Conservation (phyloP, 2,113 vertebrate species). For the Phyllopteryx taeniolatus region DNA sequence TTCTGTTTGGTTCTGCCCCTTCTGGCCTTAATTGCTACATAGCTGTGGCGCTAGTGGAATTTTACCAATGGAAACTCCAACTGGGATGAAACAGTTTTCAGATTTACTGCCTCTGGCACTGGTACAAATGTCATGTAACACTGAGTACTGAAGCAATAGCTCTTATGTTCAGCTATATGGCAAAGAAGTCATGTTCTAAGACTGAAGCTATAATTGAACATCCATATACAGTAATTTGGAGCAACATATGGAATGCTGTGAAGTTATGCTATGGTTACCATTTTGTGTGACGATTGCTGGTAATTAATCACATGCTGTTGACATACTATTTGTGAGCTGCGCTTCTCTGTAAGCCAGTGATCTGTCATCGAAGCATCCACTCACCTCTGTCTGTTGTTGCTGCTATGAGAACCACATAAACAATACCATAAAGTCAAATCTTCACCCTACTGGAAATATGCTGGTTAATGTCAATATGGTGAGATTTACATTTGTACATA, state of each 20-base stretch:
- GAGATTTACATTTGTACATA: background rate
- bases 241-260: constrained; percentile 5
- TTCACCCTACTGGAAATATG: background rate
- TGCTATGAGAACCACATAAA: background rate
- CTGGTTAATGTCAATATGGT: background rate
- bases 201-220: background rate
- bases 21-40: constrained; percentile 6
- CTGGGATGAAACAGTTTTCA: constrained; percentile 9
- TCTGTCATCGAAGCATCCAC: background rate
- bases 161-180: background rate
- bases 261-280: background rate
- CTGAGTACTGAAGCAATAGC: background rate
- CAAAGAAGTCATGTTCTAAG: constrained; percentile 8
- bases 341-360: background rate
- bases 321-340: background rate
- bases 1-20: background rate
- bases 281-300: background rate
- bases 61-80: constrained; percentile 11
- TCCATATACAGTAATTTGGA: constrained; percentile 2
- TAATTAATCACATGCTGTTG: background rate
- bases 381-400: background rate
- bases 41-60: background rate
- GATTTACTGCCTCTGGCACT: constrained; percentile 6
- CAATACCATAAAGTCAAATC: background rate
- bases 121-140: constrained; percentile 6